A percentile compares a stretch with the other conserved stretches of the same genome.
Conservation (phyloP, 2,888 invertebrate genomes). For the Apodemia zela region DNA sequence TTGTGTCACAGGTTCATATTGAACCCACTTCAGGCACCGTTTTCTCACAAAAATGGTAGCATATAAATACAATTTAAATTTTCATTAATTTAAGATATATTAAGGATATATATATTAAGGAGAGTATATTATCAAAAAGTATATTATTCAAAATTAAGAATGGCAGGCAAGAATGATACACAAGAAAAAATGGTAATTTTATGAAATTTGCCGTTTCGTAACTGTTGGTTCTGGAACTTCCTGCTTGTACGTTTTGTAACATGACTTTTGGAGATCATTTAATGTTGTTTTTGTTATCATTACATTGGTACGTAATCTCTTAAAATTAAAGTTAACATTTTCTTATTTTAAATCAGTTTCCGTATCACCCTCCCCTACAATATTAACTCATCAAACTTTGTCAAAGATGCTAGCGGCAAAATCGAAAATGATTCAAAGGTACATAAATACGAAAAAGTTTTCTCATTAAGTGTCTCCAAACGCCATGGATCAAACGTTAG, state of each 20-base stretch:
- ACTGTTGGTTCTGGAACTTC: constrained; percentile 23
- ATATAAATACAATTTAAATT: too few species aligned
- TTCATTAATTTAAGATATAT: too few species aligned
- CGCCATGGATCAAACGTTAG: constrained; percentile 1
- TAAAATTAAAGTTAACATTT: too few species aligned
- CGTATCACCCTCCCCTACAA: background rate
- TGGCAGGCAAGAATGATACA: too few species aligned
- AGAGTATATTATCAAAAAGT: too few species aligned
- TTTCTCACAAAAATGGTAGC: too few species aligned
- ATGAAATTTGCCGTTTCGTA: too few species aligned
- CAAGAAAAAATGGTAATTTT: too few species aligned
- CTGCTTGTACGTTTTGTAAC: constrained; percentile 30
- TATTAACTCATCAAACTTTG: constrained; percentile 2
- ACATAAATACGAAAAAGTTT: constrained; percentile 9
- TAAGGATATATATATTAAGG: background rate
- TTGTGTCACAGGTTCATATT: too few species aligned
- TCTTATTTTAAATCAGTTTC: background rate
- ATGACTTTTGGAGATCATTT: constrained; percentile 29
- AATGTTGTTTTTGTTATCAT: background rate
- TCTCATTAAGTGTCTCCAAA: constrained; percentile 11
- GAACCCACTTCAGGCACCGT: too few species aligned
- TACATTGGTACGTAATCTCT: too few species aligned
- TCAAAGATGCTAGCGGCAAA: background rate
- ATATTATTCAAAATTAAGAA: too few species aligned
- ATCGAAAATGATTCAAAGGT: constrained; percentile 5